phyloP scores from a whole-genome alignment of 2,113 vertebrate genomes.

The Motacilla alba region DNA sequence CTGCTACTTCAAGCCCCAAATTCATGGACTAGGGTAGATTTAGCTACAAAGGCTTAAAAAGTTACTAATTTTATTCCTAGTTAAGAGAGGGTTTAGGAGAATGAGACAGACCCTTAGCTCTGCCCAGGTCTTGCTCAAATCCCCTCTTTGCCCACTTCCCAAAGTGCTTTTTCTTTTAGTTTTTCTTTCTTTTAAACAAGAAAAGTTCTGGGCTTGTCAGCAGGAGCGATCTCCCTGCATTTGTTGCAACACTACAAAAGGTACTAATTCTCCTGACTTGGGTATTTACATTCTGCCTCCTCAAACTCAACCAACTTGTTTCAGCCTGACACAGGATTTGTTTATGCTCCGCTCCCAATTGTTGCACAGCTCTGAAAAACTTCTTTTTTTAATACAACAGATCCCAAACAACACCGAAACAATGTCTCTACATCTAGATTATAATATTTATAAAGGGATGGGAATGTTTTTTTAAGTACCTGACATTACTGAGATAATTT shows the following conservation, averaged over 20 bases:
- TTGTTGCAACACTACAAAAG: neutral
- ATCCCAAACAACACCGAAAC: slow-evolving; percentile 12
- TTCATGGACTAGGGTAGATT: neutral
- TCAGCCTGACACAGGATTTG: slow-evolving; percentile 41
- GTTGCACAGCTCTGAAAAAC: neutral
- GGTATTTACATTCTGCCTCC: slow-evolving; percentile 36
- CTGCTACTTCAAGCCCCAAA: neutral
- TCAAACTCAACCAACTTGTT: slow-evolving; percentile 47
- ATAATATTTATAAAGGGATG: slow-evolving; percentile 63
- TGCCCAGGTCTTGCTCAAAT: neutral
- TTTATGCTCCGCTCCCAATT: neutral
- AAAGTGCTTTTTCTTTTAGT: neutral
- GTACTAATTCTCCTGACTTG: slow-evolving; percentile 19
- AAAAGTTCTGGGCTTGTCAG: neutral
- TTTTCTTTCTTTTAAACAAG: neutral
- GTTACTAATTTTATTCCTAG: neutral
- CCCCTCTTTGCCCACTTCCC: neutral
- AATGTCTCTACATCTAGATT: slow-evolving; percentile 26
- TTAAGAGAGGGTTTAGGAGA: neutral
- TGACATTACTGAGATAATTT: slow-evolving; percentile 47
- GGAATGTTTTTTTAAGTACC: slow-evolving; percentile 48
- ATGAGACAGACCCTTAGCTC: neutral
- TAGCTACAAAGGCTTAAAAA: neutral
- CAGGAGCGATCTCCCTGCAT: neutral
- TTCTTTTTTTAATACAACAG: neutral